Evolutionary conservation across 2,797 vertebrate genomes (phyloP).

Genomic region (Hapalemur alaotrensis): DNA sequence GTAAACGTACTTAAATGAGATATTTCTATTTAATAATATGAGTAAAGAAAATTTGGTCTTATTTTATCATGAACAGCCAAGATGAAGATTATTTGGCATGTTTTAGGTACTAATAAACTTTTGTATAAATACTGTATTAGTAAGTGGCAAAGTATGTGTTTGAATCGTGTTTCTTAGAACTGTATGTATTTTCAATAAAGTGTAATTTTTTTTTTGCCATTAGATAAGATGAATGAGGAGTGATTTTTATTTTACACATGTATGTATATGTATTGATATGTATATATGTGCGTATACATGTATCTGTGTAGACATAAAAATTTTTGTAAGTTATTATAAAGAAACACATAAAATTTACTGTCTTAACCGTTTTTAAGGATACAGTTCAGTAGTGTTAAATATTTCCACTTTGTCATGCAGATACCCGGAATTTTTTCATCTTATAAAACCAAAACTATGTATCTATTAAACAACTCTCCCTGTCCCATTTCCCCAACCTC

Average conservation of each 20-base stretch:
- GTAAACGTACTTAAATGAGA: neutral
- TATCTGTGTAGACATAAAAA: neutral
- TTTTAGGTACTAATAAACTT: neutral
- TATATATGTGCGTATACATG: neutral
- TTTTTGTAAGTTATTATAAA: neutral
- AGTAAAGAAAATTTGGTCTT: neutral
- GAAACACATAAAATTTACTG: neutral
- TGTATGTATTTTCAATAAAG: neutral
- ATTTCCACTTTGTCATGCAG: neutral
- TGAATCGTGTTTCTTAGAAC: neutral
- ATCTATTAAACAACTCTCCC: neutral
- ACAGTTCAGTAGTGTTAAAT: neutral
- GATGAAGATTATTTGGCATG: neutral
- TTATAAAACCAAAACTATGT: neutral
- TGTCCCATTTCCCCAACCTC: neutral
- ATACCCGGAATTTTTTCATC: neutral
- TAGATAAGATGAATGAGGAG: neutral
- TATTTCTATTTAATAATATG: neutral
- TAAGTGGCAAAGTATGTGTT: constrained; percentile 2
- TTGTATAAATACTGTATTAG: neutral
- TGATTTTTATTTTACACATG: neutral
- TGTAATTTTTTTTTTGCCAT: neutral
- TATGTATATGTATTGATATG: neutral
- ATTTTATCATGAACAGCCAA: neutral
- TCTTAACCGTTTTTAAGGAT: neutral